Base-by-base conservation (phyloP, 2,888 invertebrate species). In the Linyphia triangularis region DNA sequence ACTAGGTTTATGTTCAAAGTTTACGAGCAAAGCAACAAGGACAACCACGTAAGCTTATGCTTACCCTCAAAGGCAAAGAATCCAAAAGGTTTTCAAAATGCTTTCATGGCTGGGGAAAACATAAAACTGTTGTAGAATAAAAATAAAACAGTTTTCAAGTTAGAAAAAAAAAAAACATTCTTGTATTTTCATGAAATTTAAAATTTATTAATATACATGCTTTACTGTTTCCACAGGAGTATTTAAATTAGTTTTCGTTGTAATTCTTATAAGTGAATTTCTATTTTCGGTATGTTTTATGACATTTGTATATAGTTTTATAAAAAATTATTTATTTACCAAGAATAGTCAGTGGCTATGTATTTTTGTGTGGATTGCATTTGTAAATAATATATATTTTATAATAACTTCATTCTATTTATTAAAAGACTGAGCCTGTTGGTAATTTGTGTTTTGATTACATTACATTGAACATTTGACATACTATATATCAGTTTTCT, bases 21-120 rank as follows among this genome's bases (percentile, higher is more conserved):
- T 95, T 99, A 95, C 95, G 98, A 92, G 96, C 97, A 24, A 97
- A 99, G 93, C 98, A 99, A 92, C 96, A 98, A 0, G 97, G 98
- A 43, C 94, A 94, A 89, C 96, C 96, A 0, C 94, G 99, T 89
- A 99, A 99, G 93, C 94, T 99, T 89, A 96, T 98, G 93, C 95
- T 99, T 43, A 97, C 99, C 0, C 94, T 99, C 91, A 99, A 99
- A 93, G 97, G 98, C 92, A 98, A 98, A 92, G 99, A 99, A 93
- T 97, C 98, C 16, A 95, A 95, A 91, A 95, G 97, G 92, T 99
- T 99, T 93, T 96, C 96, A 90, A 98, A 98, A 93, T 99, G 99
- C 93, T 99, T 99, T 95, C 99, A 99, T 92, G 99, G 98, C 85
- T 99, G 99, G 99, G 96, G 97, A 89, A 95, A 95, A 90, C 97